phyloP scores from a whole-genome alignment of 1,140 invertebrate species.

The Zaprionus africanus region DNA sequence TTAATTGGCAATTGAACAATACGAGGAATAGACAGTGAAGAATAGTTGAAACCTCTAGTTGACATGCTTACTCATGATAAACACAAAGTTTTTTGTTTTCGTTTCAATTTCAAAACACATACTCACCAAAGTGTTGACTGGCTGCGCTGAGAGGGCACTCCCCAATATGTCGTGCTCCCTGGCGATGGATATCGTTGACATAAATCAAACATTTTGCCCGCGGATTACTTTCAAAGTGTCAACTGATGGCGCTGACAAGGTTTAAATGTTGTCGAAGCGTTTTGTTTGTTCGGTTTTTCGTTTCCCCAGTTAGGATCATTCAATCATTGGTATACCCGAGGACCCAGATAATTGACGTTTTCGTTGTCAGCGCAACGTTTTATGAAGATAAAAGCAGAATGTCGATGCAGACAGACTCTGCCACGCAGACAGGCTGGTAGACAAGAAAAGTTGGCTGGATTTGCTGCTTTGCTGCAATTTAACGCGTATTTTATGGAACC shows the following conservation, averaged over 20 bases:
- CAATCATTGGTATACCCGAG: slow-evolving; percentile 55
- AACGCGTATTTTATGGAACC: slow-evolving; percentile 45
- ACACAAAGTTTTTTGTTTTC: neutral
- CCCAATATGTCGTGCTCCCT: neutral
- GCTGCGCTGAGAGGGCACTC: neutral
- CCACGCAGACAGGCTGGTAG: neutral
- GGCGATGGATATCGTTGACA: slow-evolving; percentile 55
- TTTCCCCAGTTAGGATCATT: slow-evolving; percentile 51
- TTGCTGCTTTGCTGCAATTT: slow-evolving; percentile 62
- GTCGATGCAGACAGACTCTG: slow-evolving; percentile 21
- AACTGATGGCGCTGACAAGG: slow-evolving; percentile 60
- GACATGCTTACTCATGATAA: neutral
- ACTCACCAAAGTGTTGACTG: neutral
- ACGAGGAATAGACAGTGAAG: no score
- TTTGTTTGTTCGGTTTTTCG: slow-evolving; percentile 63
- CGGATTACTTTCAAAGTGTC: slow-evolving; percentile 70
- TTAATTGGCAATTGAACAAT: no score
- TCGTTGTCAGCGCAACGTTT: slow-evolving; percentile 50
- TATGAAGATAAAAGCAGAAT: slow-evolving; percentile 58
- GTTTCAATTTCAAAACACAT: neutral
- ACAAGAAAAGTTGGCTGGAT: slow-evolving; percentile 43
- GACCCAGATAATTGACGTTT: slow-evolving; percentile 71
- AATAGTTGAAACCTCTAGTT: no score
- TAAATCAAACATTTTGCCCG: slow-evolving; percentile 72
- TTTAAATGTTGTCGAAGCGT: slow-evolving; percentile 39